Conservation (phyloP, 2,888 invertebrate genomes). For the Entomobrya proxima region DNA sequence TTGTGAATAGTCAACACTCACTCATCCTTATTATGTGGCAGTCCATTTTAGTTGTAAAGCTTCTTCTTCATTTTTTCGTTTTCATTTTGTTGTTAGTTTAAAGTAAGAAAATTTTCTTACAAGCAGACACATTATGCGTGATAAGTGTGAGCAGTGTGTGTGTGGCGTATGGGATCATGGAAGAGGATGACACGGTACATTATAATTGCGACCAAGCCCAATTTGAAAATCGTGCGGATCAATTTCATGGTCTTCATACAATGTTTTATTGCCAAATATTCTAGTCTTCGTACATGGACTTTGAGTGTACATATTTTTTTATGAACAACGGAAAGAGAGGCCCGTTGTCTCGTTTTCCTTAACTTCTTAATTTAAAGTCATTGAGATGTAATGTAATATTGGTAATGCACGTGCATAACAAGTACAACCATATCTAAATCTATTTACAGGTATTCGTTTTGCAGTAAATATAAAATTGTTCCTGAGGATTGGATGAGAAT, state of each 20-base stretch:
- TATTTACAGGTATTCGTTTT: neutral
- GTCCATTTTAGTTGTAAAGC: neutral
- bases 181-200: constrained; percentile 65
- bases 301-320: neutral
- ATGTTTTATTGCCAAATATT: constrained; percentile 70
- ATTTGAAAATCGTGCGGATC: constrained; percentile 70
- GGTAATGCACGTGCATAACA: constrained; percentile 11
- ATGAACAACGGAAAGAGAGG: too few species aligned
- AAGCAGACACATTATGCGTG: neutral
- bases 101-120: neutral
- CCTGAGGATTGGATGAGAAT: neutral
- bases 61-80: neutral
- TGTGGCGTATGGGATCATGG: constrained; percentile 65
- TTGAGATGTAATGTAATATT: neutral
- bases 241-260: constrained; percentile 72
- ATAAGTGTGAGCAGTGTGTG: constrained; percentile 46
- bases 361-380: constrained; percentile 57
- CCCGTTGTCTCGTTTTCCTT: neutral
- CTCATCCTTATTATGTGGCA: neutral
- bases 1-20: neutral
- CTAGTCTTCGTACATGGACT: neutral
- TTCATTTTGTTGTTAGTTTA: constrained; percentile 8
- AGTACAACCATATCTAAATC: too few species aligned
- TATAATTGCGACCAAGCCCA: constrained; percentile 65
- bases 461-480: constrained; percentile 9